Percentiles rank a stretch among this genome's conserved stretches.
Conservation (phyloP, 2,797 vertebrate species). For the Luscinia luscinia region DNA sequence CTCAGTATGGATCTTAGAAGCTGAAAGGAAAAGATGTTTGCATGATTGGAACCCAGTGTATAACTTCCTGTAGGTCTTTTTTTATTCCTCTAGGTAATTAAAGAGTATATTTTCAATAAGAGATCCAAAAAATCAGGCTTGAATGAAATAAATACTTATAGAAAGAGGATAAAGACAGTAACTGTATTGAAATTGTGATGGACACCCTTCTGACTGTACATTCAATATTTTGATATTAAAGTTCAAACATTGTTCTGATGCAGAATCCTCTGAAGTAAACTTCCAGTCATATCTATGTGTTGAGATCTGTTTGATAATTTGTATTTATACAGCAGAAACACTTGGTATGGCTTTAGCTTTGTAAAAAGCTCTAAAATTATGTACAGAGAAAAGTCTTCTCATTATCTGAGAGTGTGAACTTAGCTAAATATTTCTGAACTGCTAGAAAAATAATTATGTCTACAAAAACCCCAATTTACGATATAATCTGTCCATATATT, state of each 20-base stretch:
- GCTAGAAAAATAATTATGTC: background rate
- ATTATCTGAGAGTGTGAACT: background rate
- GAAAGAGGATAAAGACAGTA: background rate
- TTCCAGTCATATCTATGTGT: background rate
- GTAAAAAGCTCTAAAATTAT: background rate
- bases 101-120: background rate
- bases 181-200: background rate
- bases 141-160: background rate
- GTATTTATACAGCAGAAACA: background rate
- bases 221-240: background rate
- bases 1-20: background rate
- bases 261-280: background rate
- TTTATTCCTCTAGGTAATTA: background rate
- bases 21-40: background rate
- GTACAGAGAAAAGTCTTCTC: background rate
- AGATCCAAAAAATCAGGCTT: background rate
- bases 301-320: background rate
- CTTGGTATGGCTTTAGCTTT: background rate
- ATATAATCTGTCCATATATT: slow-evolving; percentile 39
- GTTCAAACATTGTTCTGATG: background rate
- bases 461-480: background rate
- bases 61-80: background rate
- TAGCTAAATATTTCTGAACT: background rate
- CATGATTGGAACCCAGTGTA: background rate
- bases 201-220: background rate